phyloP scores from a whole-genome alignment of 1,140 invertebrate genomes.

The Aradophagus sp. region DNA sequence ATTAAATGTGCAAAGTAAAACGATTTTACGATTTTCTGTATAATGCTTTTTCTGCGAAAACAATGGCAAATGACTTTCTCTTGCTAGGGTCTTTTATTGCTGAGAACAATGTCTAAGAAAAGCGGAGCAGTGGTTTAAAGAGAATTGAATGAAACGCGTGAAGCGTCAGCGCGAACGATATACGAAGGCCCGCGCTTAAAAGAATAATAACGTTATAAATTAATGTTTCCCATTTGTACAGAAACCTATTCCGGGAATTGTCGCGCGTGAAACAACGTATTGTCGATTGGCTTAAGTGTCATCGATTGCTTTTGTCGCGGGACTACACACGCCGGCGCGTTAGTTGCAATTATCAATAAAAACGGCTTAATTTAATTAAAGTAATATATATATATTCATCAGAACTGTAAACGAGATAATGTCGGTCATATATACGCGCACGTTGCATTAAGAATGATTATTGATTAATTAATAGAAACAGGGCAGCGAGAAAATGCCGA shows the following conservation, averaged over 20 bases:
- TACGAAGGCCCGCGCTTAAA: slow-evolving; percentile 35
- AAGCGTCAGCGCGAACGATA: slow-evolving; percentile 46
- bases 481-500: slow-evolving; percentile 49
- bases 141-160: slow-evolving; percentile 52
- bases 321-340: too few relatives aligned
- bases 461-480: slow-evolving; percentile 55
- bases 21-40: slow-evolving; percentile 11
- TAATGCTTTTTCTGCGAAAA: slow-evolving; percentile 42
- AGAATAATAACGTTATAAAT: slow-evolving; percentile 51
- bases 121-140: slow-evolving; percentile 43
- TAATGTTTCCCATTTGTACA: slow-evolving; percentile 46
- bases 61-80: slow-evolving; percentile 42
- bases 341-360: too few relatives aligned
- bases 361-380: too few relatives aligned
- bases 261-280: slow-evolving; percentile 17
- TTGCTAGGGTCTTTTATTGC: slow-evolving; percentile 32
- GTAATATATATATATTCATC: slow-evolving; percentile 45
- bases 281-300: slow-evolving; percentile 34
- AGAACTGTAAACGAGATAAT: slow-evolving; percentile 32
- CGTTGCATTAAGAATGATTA: slow-evolving; percentile 49
- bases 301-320: too few relatives aligned
- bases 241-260: slow-evolving; percentile 38
- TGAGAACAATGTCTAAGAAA: slow-evolving; percentile 51
- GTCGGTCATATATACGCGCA: slow-evolving; percentile 25
- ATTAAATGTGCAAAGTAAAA: slow-evolving; percentile 14